These are phyloP conservation scores for Chlorocebus sabaeus DNA, from an alignment of 2,113 vertebrate genomes.

Conservation along the genomic window DNA sequence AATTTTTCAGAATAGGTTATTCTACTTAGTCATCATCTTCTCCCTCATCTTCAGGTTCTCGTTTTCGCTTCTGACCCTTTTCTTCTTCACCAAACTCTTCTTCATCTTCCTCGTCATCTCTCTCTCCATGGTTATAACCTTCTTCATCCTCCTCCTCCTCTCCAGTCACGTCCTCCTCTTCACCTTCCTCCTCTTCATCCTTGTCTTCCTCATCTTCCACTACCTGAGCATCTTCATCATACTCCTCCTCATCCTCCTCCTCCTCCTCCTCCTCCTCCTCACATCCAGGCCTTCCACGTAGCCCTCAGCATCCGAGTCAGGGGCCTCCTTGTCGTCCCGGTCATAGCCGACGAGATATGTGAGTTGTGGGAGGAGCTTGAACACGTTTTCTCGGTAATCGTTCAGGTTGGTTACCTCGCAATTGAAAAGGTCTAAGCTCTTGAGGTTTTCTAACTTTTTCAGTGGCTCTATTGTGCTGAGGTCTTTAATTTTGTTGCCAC, in stretches of 20 bases:
- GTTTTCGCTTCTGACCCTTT: constrained; percentile 95
- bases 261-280: constrained; percentile 91
- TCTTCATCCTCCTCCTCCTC: constrained; percentile 92
- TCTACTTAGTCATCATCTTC: constrained; percentile 93
- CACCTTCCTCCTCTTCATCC: constrained; percentile 93
- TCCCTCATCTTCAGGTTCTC: constrained; percentile 95
- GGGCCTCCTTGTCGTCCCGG: constrained; percentile 94
- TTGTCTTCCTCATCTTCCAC: constrained; percentile 94
- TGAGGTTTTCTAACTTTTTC: constrained; percentile 97
- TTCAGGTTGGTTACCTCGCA: constrained; percentile 98
- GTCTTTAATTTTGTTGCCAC: constrained; percentile 99
- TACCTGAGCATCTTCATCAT: constrained; percentile 92
- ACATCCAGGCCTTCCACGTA: constrained; percentile 92
- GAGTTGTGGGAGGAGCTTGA: constrained; percentile 96
- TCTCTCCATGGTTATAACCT: constrained; percentile 89
- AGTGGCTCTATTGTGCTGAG: constrained; percentile 98
- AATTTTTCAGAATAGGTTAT: constrained; percentile 83
- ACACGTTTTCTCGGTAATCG: constrained; percentile 97
- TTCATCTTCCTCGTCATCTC: constrained; percentile 90
- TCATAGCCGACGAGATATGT: constrained; percentile 97
- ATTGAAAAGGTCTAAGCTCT: constrained; percentile 98
- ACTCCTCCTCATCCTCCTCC: constrained; percentile 87
- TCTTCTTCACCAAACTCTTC: constrained; percentile 86
- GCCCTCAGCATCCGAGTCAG: constrained; percentile 93
- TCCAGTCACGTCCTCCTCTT: constrained; percentile 90